These are phyloP conservation scores for Chouioia cunea DNA, from an alignment of 2,888 invertebrate genomes.

Conservation along the genomic window DNA sequence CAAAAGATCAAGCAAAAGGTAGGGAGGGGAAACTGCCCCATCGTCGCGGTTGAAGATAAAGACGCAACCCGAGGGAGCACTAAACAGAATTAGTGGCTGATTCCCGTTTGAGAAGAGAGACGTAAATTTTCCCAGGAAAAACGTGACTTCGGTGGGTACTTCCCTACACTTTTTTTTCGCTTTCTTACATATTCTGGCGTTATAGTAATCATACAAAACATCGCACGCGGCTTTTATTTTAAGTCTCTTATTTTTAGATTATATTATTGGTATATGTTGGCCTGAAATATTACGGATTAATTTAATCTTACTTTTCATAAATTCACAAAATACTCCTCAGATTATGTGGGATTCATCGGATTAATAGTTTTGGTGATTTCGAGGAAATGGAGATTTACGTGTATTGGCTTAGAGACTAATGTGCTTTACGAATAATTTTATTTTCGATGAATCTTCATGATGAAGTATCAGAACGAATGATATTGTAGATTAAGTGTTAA, in stretches of 20 bases:
- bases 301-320: conserved; percentile 40
- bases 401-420: no score
- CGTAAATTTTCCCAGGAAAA: conserved; percentile 41
- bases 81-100: conserved; percentile 52
- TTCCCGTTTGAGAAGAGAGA: conserved; percentile 47
- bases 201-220: no score
- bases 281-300: conserved; percentile 36
- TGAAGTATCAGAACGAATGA: no score
- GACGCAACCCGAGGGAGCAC: conserved; percentile 48
- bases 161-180: conserved; percentile 40
- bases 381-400: conserved; percentile 30
- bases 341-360: conserved; percentile 7
- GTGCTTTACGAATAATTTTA: no score
- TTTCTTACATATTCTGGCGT: neutral
- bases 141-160: conserved; percentile 47
- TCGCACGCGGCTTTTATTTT: conserved; percentile 20
- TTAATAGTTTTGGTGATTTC: neutral
- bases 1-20: conserved; percentile 38
- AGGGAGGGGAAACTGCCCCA: conserved; percentile 40
- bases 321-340: conserved; percentile 10
- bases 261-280: neutral
- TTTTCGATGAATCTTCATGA: no score
- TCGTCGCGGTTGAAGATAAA: conserved; percentile 48
- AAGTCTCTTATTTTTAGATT: conserved; percentile 41
- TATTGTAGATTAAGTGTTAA: no score